These are phyloP conservation scores for Enteromius viviparus DNA, from an alignment of 2,797 vertebrate species.

Conservation along the genomic window DNA sequence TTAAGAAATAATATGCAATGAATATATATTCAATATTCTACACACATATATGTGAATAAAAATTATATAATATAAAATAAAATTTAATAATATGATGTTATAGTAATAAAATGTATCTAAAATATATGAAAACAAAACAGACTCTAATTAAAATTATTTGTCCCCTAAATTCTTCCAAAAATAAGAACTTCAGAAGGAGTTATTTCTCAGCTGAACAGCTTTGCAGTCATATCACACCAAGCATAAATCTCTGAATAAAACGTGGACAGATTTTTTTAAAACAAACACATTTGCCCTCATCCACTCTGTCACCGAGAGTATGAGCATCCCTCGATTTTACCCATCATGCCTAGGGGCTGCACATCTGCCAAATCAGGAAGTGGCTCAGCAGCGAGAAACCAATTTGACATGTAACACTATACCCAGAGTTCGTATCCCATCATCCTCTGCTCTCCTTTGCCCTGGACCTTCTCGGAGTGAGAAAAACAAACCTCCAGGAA, in stretches of 20 bases:
- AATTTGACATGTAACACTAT: conserved; percentile 10
- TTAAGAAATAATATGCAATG: background rate
- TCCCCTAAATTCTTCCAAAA: background rate
- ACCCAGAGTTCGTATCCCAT: conserved; percentile 19
- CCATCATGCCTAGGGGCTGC: conserved; percentile 11
- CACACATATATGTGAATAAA: no score
- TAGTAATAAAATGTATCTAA: no score
- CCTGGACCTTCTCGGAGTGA: background rate
- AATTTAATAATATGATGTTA: no score
- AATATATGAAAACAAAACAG: no score
- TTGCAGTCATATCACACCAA: background rate
- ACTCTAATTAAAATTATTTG: no score
- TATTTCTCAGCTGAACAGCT: background rate
- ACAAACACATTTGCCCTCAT: background rate
- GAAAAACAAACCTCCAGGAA: conserved; percentile 19
- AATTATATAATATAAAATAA: no score
- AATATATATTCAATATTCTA: no score
- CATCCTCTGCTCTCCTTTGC: conserved; percentile 15
- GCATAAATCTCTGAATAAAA: background rate
- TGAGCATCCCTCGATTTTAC: background rate
- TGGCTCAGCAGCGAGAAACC: conserved; percentile 2
- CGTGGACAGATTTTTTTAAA: background rate
- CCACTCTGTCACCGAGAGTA: background rate
- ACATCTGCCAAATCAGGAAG: conserved; percentile 22
- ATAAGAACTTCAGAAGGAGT: background rate